Evolutionary conservation across 2,113 vertebrate genomes (phyloP).

Genomic region (Periophthalmodon schlosseri): DNA sequence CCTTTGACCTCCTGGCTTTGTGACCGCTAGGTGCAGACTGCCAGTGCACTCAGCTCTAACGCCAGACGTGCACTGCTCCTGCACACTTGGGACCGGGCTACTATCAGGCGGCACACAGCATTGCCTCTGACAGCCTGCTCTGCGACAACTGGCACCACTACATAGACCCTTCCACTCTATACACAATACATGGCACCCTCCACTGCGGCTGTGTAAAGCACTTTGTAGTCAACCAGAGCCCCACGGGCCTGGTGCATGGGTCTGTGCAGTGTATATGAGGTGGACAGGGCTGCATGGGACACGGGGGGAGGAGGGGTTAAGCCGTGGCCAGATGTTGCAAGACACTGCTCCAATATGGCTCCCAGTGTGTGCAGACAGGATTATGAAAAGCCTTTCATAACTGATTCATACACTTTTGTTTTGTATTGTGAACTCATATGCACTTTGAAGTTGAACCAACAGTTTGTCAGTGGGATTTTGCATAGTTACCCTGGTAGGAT

Average conservation of each 20-base stretch:
- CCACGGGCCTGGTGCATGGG: constrained; percentile 38
- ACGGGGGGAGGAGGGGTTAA: constrained; percentile 58
- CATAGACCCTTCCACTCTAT: constrained; percentile 67
- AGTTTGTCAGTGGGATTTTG: constrained; percentile 3
- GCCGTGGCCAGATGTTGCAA: constrained; percentile 68
- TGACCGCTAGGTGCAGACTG: constrained; percentile 44
- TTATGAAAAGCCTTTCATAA: constrained; percentile 58
- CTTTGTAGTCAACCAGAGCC: constrained; percentile 69
- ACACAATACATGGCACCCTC: constrained; percentile 58
- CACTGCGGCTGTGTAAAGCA: constrained; percentile 71
- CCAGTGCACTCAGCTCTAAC: constrained; percentile 47
- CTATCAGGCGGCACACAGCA: constrained; percentile 67
- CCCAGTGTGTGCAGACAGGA: constrained; percentile 50
- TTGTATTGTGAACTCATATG: constrained; percentile 36
- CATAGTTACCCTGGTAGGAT: not conserved
- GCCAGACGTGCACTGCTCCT: constrained; percentile 48
- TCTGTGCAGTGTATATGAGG: constrained; percentile 21
- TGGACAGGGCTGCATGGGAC: constrained; percentile 52
- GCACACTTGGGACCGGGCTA: constrained; percentile 42
- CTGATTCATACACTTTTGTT: constrained; percentile 42
- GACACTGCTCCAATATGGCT: constrained; percentile 59
- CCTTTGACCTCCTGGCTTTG: constrained; percentile 51
- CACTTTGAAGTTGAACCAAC: constrained; percentile 27
- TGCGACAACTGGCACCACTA: constrained; percentile 74
- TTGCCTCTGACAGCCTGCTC: constrained; percentile 66